Percentiles rank a stretch among this genome's conserved stretches.
Evolutionary conservation across 2,797 vertebrate genomes (phyloP).

Genomic region (Antennarius maculatus): DNA sequence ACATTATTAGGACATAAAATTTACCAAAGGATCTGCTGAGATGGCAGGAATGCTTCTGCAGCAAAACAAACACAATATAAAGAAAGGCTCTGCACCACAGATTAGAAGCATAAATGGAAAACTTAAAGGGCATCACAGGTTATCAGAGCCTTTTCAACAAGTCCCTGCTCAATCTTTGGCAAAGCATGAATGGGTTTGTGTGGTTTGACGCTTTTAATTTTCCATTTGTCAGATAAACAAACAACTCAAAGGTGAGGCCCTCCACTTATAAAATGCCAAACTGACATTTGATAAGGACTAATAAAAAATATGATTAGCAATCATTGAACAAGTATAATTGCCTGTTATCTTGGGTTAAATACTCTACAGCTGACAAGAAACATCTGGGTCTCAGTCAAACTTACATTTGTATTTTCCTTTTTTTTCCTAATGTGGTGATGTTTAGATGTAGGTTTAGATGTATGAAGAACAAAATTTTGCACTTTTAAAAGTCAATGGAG

Average conservation of each 20-base stretch:
- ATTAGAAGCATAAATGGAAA: conserved; percentile 46
- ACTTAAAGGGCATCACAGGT: conserved; percentile 34
- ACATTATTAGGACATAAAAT: background rate
- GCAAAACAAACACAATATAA: conserved; percentile 26
- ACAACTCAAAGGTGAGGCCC: conserved; percentile 24
- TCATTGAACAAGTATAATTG: conserved; percentile 21
- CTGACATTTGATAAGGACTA: conserved; percentile 36
- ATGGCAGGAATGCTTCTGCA: conserved; percentile 19
- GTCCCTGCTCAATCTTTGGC: conserved; percentile 16
- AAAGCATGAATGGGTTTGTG: conserved; percentile 29
- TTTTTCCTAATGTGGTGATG: too few species aligned
- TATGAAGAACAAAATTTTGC: too few species aligned
- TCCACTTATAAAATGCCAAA: conserved; percentile 19
- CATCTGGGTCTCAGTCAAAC: conserved; percentile 4
- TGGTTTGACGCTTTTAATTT: conserved; percentile 36
- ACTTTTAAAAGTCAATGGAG: too few species aligned
- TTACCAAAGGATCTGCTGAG: conserved; percentile 1
- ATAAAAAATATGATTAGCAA: conserved; percentile 37
- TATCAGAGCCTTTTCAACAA: conserved; percentile 42
- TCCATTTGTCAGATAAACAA: conserved; percentile 37
- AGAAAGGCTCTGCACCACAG: conserved; percentile 9
- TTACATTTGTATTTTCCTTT: too few species aligned
- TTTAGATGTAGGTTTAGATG: too few species aligned
- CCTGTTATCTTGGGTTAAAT: conserved; percentile 37
- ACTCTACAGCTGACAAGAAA: conserved; percentile 2